Evolutionary conservation across 2,113 vertebrate genomes (phyloP).

Genomic region (Oostethus manadensis): DNA sequence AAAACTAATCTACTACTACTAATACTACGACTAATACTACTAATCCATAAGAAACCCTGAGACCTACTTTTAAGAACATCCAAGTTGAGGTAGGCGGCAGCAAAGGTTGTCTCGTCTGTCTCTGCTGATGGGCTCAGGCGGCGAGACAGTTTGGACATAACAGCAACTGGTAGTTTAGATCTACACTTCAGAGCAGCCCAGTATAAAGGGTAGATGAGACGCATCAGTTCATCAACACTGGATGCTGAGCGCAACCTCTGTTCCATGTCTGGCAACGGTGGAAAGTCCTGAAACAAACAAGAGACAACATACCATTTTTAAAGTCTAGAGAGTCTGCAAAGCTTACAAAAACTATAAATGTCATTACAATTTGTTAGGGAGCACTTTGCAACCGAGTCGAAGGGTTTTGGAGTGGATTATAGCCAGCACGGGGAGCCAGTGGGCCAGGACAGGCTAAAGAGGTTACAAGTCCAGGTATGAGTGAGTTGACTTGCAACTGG

Average conservation of each 20-base stretch:
- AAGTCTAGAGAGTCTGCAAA: too few species aligned
- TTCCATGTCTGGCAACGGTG: conserved; percentile 80
- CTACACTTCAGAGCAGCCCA: conserved; percentile 93
- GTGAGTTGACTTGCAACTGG: too few species aligned
- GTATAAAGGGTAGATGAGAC: conserved; percentile 87
- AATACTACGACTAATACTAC: too few species aligned
- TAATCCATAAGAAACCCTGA: neutral
- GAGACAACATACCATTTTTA: neutral
- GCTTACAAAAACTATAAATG: too few species aligned
- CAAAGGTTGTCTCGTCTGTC: conserved; percentile 79
- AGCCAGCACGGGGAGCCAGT: too few species aligned
- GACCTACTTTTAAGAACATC: conserved; percentile 93
- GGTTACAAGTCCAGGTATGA: too few species aligned
- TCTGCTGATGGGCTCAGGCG: conserved; percentile 18
- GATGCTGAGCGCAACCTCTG: conserved; percentile 85
- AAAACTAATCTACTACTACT: too few species aligned
- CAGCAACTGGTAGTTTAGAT: conserved; percentile 67
- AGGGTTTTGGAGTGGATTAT: too few species aligned
- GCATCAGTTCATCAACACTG: conserved; percentile 95
- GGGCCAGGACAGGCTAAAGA: too few species aligned
- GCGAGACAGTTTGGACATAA: conserved; percentile 48
- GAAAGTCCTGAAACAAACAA: conserved; percentile 68
- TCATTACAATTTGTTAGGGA: too few species aligned
- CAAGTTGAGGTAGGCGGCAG: conserved; percentile 84
- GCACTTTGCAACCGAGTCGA: too few species aligned